Evolutionary conservation across 1,140 invertebrate genomes (phyloP).

Genomic region (Diuraphis noxia): DNA sequence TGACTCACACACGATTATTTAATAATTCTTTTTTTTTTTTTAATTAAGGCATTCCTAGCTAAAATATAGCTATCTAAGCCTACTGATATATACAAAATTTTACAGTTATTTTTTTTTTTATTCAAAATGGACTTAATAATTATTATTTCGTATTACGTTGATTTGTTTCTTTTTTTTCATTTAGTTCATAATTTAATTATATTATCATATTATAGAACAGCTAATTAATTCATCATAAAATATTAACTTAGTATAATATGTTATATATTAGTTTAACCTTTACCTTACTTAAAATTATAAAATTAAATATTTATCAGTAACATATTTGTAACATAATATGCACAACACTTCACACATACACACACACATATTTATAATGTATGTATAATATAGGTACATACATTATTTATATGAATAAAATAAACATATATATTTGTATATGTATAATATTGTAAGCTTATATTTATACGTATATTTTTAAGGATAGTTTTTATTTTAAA

Average conservation of each 20-base stretch:
- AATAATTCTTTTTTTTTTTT: no score
- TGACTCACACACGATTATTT: conserved; percentile 3
- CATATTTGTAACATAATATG: conserved; percentile 3
- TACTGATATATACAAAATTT: no score
- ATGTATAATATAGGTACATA: conserved; percentile 18
- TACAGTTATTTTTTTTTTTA: no score
- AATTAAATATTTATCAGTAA: conserved; percentile 19
- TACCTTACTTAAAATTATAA: neutral
- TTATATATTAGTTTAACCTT: neutral
- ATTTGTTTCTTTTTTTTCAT: neutral
- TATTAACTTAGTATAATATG: neutral
- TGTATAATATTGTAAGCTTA: conserved; percentile 34
- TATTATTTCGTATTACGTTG: neutral
- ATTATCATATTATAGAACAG: neutral
- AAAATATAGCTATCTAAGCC: no score
- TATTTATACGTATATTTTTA: conserved; percentile 29
- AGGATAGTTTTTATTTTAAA: conserved; percentile 38
- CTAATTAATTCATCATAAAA: neutral
- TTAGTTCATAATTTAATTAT: neutral
- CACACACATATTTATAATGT: neutral
- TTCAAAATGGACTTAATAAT: neutral
- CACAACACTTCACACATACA: conserved; percentile 17
- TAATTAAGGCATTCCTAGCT: no score
- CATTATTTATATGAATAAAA: conserved; percentile 1
- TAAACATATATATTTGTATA: conserved; percentile 29